Percentiles rank a stretch among this genome's conserved stretches.
These are phyloP conservation scores for Chrysolina americana DNA, from an alignment of 2,888 invertebrate genomes.

Conservation along the genomic window DNA sequence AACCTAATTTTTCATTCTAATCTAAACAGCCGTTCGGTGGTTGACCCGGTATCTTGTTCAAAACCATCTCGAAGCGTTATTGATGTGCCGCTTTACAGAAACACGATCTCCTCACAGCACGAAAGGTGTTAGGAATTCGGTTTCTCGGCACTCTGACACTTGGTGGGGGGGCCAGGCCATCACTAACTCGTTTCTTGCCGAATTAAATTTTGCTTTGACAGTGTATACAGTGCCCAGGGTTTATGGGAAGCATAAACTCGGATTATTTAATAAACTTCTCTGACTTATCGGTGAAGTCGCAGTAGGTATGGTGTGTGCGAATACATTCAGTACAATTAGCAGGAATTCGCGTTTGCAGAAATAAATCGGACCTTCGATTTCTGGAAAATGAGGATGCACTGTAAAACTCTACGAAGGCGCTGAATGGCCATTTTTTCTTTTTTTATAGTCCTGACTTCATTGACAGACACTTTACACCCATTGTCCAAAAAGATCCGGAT, in stretches of 20 bases:
- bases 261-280: conserved; percentile 43
- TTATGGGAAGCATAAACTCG: conserved; percentile 45
- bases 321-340: background rate
- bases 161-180: conserved; percentile 52
- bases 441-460: too few species aligned
- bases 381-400: too few species aligned
- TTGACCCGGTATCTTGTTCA: conserved; percentile 32
- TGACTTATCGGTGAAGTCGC: conserved; percentile 33
- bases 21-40: background rate
- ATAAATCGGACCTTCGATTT: too few species aligned
- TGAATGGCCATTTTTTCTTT: too few species aligned
- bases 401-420: too few species aligned
- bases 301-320: background rate
- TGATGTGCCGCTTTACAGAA: conserved; percentile 48
- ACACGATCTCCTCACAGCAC: conserved; percentile 46
- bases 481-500: too few species aligned
- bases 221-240: conserved; percentile 40
- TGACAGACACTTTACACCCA: too few species aligned
- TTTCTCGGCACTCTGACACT: conserved; percentile 57
- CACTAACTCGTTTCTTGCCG: conserved; percentile 41
- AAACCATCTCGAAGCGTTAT: conserved; percentile 33
- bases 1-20: conserved; percentile 6
- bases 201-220: conserved; percentile 53
- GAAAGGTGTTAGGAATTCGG: conserved; percentile 54
- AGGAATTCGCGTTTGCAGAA: too few species aligned